These are phyloP conservation scores for Hyposoter dolosus DNA, from an alignment of 2,888 invertebrate species.

Conservation along the genomic window DNA sequence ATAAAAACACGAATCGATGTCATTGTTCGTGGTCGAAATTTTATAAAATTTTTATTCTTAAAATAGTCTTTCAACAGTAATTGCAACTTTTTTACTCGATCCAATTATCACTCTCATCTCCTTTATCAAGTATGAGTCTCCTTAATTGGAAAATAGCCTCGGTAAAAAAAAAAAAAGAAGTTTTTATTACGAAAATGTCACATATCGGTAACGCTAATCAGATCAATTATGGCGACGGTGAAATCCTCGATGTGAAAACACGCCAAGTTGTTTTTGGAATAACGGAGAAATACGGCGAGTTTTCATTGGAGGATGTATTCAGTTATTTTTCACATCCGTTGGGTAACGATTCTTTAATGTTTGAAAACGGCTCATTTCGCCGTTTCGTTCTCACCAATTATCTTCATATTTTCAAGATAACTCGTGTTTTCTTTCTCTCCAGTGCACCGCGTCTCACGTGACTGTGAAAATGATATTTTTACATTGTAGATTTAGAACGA, in stretches of 20 bases:
- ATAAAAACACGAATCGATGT: not conserved
- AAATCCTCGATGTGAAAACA: not conserved
- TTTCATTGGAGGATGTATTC: not conserved
- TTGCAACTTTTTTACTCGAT: not conserved
- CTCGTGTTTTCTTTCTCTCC: slow-evolving; percentile 4
- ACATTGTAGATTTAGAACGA: not conserved
- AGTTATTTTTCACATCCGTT: slow-evolving; percentile 15
- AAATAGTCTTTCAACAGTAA: not conserved
- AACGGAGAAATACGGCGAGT: not conserved
- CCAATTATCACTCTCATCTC: not conserved
- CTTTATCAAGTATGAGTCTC: not conserved
- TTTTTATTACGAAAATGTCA: not conserved
- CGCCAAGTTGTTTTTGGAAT: not conserved
- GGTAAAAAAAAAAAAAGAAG: not conserved
- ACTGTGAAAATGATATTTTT: not conserved
- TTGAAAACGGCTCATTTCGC: slow-evolving; percentile 1
- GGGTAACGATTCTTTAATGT: slow-evolving; percentile 13
- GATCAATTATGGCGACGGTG: not conserved
- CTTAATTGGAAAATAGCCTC: not conserved
- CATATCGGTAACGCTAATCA: not conserved
- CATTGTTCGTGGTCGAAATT: not conserved
- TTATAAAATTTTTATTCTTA: not conserved
- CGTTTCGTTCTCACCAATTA: slow-evolving; percentile 6
- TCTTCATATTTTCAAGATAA: slow-evolving; percentile 14
- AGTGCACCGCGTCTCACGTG: not conserved